Evolutionary conservation across 2,113 vertebrate genomes (phyloP).

Genomic region (western clawed frog (Xenopus tropicalis)): DNA sequence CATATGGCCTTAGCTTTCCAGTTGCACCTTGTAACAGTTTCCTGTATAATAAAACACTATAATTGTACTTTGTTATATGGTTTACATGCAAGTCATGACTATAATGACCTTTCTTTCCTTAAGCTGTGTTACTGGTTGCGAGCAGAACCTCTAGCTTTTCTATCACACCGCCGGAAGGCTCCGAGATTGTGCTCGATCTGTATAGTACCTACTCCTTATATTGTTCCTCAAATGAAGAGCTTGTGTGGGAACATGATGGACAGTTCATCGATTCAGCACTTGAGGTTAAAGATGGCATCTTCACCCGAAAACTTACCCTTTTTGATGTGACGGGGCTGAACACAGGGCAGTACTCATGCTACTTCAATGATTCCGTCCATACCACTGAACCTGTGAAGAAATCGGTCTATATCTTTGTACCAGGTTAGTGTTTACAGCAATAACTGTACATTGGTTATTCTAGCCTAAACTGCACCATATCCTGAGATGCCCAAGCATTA

Average conservation of each 20-base stretch:
- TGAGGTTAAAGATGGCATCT: constrained; percentile 49
- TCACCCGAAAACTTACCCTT: constrained; percentile 68
- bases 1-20: too few relatives aligned
- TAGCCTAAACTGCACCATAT: too few relatives aligned
- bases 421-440: constrained; percentile 65
- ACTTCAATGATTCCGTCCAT: constrained; percentile 49
- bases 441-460: too few relatives aligned
- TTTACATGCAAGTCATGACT: too few relatives aligned
- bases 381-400: constrained; percentile 53
- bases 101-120: neutral
- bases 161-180: constrained; percentile 66
- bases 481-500: too few relatives aligned
- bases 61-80: too few relatives aligned
- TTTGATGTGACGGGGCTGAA: constrained; percentile 70
- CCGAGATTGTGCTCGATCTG: constrained; percentile 66
- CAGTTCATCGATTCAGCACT: neutral
- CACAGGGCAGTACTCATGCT: constrained; percentile 81
- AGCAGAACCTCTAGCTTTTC: constrained; percentile 53
- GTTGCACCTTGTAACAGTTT: too few relatives aligned
- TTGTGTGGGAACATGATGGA: constrained; percentile 69
- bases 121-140: constrained; percentile 47
- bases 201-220: constrained; percentile 70
- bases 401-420: constrained; percentile 79
- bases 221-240: constrained; percentile 62
- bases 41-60: too few relatives aligned